A percentile compares a stretch with the other conserved stretches of the same genome.
Evolutionary conservation across 2,888 invertebrate species (phyloP).

Genomic region (Lamproptera curius): DNA sequence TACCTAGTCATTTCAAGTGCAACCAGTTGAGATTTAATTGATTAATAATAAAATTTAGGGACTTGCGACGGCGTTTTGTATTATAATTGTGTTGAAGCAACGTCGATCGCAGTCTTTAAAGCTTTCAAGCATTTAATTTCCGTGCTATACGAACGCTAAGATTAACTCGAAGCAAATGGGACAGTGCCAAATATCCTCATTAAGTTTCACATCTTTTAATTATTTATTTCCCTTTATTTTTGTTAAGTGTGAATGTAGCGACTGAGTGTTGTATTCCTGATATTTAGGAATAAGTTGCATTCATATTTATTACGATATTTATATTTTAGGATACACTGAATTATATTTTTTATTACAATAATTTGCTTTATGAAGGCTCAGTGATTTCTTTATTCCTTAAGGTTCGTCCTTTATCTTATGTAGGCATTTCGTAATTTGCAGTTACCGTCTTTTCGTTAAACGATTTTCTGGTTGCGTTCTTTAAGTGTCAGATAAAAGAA

Average conservation of each 20-base stretch:
- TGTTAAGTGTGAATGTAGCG: conserved; percentile 74
- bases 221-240: conserved; percentile 51
- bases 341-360: conserved; percentile 59
- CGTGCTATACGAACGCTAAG: conserved; percentile 29
- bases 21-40: conserved; percentile 73
- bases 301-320: conserved; percentile 72
- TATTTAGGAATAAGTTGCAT: conserved; percentile 78
- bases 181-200: conserved; percentile 77
- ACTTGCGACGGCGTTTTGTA: conserved; percentile 48
- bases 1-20: conserved; percentile 78
- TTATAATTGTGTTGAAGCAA: conserved; percentile 61
- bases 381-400: conserved; percentile 47
- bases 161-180: conserved; percentile 48
- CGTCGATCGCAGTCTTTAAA: conserved; percentile 36
- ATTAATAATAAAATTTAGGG: conserved; percentile 51
- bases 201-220: conserved; percentile 62
- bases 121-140: conserved; percentile 36
- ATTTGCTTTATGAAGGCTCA: conserved; percentile 68
- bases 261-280: conserved; percentile 76
- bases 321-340: conserved; percentile 67
- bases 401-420: conserved; percentile 26
- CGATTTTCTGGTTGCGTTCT: conserved; percentile 15
- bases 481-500: conserved; percentile 28
- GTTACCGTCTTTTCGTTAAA: conserved; percentile 14
- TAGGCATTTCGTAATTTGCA: conserved; percentile 11